Evolutionary conservation across 1,140 invertebrate species (phyloP), one percentile per base, ranked within the genome.

Genomic region (Lepidurus couesii): DNA sequence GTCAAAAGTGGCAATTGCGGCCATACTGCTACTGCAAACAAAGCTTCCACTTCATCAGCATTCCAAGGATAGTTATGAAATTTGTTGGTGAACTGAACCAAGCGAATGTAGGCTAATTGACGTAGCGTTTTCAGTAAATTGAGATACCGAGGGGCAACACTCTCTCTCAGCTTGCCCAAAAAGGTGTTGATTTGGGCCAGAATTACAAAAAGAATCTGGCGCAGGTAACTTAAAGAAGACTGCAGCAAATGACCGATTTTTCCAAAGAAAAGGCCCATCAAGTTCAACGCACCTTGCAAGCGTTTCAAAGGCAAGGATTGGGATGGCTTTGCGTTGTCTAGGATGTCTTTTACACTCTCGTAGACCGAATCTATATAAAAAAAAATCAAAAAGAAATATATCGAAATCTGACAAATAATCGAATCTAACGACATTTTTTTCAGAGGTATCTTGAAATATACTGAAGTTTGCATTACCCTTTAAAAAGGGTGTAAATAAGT

Each of bases 1-100:
- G 91, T 89, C 1, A 97, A 84, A 82, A 90, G 91, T n/a, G 88
- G 85, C 75, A 96, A 84, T 82, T 91, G 89, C 0, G 94, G 94
- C 90, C 93, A 96, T 21, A 98, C 88, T 75, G 92, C 90, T 0
- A 91, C 89, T 74, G 91, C 85, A 83, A 92, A 95, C 11, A 96
- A 81, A 0, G 91, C 90, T 82, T 92, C 89, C 4, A 96, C 85
- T 84, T 97, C 92, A 7, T 86, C 83, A 42, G 84, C 82, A 7
- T 85, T 87, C 91, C 93, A 97, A 13, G 86, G 82, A 83, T 94
- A 94, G 80, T 89, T 86, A 80, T 93, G 89, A 85, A 95, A 95
- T 74, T 91, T 90, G 16, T 89, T 86, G 84, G 96, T 96, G 83
- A 97, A 92, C 83, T 91, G 89, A 8, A 85, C 53, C 65, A 85